Percentiles rank a stretch among this genome's conserved stretches.
Conservation (phyloP, 2,888 invertebrate genomes). For the Drosophila setosimentum region DNA sequence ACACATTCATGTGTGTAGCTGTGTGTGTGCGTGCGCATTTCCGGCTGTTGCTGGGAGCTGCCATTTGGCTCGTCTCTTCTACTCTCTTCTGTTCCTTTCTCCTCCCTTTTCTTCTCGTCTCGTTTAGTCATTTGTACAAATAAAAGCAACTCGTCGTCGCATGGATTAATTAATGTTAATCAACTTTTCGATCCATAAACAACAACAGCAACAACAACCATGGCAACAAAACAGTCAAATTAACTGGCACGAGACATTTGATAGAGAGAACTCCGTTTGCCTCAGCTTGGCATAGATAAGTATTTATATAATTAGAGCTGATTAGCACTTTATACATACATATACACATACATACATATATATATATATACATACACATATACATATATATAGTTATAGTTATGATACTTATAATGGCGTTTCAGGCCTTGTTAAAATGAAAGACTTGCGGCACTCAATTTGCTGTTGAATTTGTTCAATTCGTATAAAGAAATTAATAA, state of each 20-base stretch:
- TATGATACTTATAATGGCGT: slow-evolving; percentile 46
- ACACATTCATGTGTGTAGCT: slow-evolving; percentile 23
- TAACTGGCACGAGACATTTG: slow-evolving; percentile 59
- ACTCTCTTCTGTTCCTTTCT: background rate
- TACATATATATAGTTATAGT: slow-evolving; percentile 21
- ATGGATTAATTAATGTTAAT: slow-evolving; percentile 80
- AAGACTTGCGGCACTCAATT: background rate
- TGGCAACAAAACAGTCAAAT: slow-evolving; percentile 41
- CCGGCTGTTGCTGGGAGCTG: slow-evolving; percentile 53
- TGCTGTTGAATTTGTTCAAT: background rate
- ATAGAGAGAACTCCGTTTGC: slow-evolving; percentile 31
- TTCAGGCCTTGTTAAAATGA: slow-evolving; percentile 6
- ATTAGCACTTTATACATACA: slow-evolving; percentile 39
- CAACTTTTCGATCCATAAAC: slow-evolving; percentile 74
- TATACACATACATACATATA: background rate
- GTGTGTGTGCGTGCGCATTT: slow-evolving; percentile 51
- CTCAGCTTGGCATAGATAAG: slow-evolving; percentile 37
- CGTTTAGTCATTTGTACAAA: slow-evolving; percentile 79
- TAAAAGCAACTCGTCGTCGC: slow-evolving; percentile 62
- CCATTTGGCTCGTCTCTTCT: slow-evolving; percentile 46
- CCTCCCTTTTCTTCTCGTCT: slow-evolving; percentile 47
- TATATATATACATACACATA: background rate
- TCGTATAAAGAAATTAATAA: background rate
- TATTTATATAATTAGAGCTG: slow-evolving; percentile 60
- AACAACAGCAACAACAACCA: slow-evolving; percentile 25